Base-by-base conservation (phyloP, 2,888 invertebrate genomes). In the Pammene aurita region DNA sequence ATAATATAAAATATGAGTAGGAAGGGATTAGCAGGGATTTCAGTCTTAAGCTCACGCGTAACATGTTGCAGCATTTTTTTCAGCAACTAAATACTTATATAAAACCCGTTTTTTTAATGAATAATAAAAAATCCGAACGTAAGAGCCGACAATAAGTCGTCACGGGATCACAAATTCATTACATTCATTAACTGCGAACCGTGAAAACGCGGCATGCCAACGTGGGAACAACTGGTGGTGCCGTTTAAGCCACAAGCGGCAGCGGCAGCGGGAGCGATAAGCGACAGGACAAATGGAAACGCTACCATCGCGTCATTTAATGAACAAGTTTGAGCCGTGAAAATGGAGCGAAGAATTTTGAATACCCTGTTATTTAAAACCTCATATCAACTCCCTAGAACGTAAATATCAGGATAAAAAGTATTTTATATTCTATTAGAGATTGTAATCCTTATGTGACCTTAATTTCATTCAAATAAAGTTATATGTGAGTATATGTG, bases 171-270 rank as follows among this genome's bases (percentile, higher is more conserved):
- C 68, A 72, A 72, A 79, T 82, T 81, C 74, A 78, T 77, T 80
- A 77, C 71, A 71, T 82, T 77, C 77, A 80, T 83, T 82, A 80
- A 75, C 74, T 75, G 73, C 69, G 70, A 73, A 78, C 80, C 81
- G 83, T 83, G 80, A 83, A 82, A 79, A 82, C 77, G 75, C 77
- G 76, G 76, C 78, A 77, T 79, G 78, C 80, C 77, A 70, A 73
- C 78, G 81, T 82, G 83, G 78, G 82, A 82, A 81, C 77, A 71
- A 64, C 50, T 68, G 70, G 46, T 64, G 42, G 61, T 41, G 46
- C 50, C 74, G 61, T 26, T 16, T 11, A 57, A 62, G 70, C 54
- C 1, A 67, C 5, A 38, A 55, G 71, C 56, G 63, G 54, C 13
- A 61, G 52, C 69, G 57, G 35, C 26, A 60, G 48, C 50, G 46